Base-by-base conservation (phyloP, 1,140 invertebrate genomes). In the Heterodera schachtii region DNA sequence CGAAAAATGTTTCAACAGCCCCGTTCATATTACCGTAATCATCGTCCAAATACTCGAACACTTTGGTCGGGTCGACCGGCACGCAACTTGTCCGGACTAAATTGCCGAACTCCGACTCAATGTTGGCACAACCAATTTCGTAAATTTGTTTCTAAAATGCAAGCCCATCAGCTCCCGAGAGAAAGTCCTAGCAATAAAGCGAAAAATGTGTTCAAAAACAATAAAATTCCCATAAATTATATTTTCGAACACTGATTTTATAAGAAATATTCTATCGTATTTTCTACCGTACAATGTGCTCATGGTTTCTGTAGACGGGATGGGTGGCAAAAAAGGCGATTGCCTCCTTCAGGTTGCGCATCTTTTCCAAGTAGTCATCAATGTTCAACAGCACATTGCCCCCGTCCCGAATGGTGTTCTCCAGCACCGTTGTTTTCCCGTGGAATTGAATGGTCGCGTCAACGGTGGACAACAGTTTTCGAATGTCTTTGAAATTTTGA, bases 361-460 rank as follows among this genome's bases (percentile, higher is more conserved):
- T 89, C 47, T 89, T 86, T 69, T 89, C 89, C 3, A 89, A 73
- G 74, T 89, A 89, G 13, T 89, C 81, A 11, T 82, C 80, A 11
- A 89, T 76, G 73, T 87, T 77, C 41, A 78, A 82, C 44, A 82
- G 69, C 0, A 88, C 69, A 64, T 87, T 85, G 41, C 85, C 64
- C 1, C 9, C 84, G 57, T 80, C 82, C 16, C 86, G 73, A 8
- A 88, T 87, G 5, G 82, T 81, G 46, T 81, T 87, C 74, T 88
- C 87, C 4, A 88, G 81, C 47, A 85, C 89, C 66, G 81, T 83
- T 0, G 87, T 90, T 78, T 86, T 90, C 1, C 87, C 88, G 49
- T 90, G 90, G 41, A 89, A 90, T 80, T 89, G 88, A 67, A 89
- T 90, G 52, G 87, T 90, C 9, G 89, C 89, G 49, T 89, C 89